phyloP scores from a whole-genome alignment of 2,113 vertebrate species.

The Tiliqua scincoides region DNA sequence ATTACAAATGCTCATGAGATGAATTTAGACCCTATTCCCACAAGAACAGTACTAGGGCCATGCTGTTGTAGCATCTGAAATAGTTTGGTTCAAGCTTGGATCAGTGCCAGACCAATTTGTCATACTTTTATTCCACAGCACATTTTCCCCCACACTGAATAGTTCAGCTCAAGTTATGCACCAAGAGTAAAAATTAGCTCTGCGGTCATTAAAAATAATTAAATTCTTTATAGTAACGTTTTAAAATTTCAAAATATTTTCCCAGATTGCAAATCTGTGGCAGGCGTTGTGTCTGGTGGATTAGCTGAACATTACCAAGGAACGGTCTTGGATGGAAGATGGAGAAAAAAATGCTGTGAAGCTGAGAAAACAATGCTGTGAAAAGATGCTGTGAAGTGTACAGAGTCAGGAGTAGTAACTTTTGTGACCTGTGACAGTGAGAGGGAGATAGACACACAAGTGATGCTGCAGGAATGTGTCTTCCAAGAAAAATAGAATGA shows the following conservation, averaged over 20 bases:
- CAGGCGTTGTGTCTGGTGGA: too few species aligned
- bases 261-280: background rate
- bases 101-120: background rate
- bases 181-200: background rate
- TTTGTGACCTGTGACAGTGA: too few species aligned
- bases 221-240: background rate
- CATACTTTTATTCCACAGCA: background rate
- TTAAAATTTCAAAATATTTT: background rate
- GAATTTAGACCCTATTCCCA: background rate
- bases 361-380: too few species aligned
- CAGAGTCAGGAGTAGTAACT: too few species aligned
- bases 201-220: background rate
- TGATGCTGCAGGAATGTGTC: too few species aligned
- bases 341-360: too few species aligned
- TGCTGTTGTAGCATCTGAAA: background rate
- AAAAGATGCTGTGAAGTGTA: too few species aligned
- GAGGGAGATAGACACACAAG: too few species aligned
- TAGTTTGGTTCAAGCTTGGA: background rate
- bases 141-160: background rate
- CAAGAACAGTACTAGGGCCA: background rate
- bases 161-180: background rate
- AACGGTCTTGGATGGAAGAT: too few species aligned
- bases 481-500: too few species aligned
- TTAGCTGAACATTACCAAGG: too few species aligned
- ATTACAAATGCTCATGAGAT: constrained; percentile 1